A percentile compares a stretch with the other conserved stretches of the same genome.
Conservation (phyloP, 2,888 invertebrate genomes). For the Carterocephalus palaemon region DNA sequence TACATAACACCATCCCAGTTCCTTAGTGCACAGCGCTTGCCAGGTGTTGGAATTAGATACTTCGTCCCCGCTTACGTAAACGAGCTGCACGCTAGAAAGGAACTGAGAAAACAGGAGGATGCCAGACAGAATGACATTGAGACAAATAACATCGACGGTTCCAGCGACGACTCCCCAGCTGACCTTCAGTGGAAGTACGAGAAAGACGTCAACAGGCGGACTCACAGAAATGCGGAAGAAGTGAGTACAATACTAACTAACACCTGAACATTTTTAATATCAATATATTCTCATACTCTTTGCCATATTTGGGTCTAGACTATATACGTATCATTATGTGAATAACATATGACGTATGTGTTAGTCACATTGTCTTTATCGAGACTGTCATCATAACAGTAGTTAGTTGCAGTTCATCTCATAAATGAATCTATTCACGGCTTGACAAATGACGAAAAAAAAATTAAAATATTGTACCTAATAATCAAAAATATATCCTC, state of each 20-base stretch:
- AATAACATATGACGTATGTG: too few relatives aligned
- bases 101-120: constrained; percentile 53
- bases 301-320: neutral
- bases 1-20: constrained; percentile 55
- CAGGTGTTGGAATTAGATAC: constrained; percentile 65
- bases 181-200: constrained; percentile 66
- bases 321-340: too few relatives aligned
- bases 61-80: constrained; percentile 55
- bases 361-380: too few relatives aligned
- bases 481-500: too few relatives aligned
- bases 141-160: constrained; percentile 47
- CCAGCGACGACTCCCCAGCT: constrained; percentile 45
- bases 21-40: constrained; percentile 60
- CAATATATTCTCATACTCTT: neutral
- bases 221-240: constrained; percentile 51
- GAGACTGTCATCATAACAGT: too few relatives aligned
- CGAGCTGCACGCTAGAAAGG: constrained; percentile 39
- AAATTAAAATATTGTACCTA: too few relatives aligned
- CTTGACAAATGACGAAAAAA: too few relatives aligned
- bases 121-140: constrained; percentile 58
- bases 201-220: constrained; percentile 56
- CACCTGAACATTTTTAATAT: constrained; percentile 3
- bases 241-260: constrained; percentile 31
- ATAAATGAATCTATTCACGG: too few relatives aligned
- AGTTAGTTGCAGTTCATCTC: too few relatives aligned